Evolutionary conservation across 2,888 invertebrate species (phyloP).

Genomic region (Drosophila stalkeri): DNA sequence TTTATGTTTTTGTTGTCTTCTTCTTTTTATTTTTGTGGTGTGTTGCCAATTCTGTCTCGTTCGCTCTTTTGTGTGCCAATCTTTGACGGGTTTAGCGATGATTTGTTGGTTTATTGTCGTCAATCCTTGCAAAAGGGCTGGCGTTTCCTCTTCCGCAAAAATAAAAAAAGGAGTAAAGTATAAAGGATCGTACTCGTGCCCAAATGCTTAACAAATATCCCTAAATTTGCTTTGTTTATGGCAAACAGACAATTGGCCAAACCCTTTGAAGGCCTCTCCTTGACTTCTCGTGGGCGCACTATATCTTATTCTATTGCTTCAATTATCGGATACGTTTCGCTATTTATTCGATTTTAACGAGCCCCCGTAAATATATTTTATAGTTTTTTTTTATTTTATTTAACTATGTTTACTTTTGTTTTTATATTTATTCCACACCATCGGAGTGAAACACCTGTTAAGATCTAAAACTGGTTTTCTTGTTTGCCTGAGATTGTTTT

Average conservation of each 20-base stretch:
- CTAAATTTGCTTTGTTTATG: slow-evolving; percentile 43
- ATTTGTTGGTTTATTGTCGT: slow-evolving; percentile 76
- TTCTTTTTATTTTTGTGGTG: slow-evolving; percentile 57
- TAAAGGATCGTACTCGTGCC: slow-evolving; percentile 49
- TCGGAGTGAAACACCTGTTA: slow-evolving; percentile 65
- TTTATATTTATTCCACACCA: slow-evolving; percentile 54
- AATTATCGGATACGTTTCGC: slow-evolving; percentile 26
- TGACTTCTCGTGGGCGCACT: slow-evolving; percentile 67
- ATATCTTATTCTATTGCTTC: slow-evolving; percentile 16
- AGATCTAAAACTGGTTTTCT: slow-evolving; percentile 67
- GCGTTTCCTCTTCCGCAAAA: slow-evolving; percentile 31
- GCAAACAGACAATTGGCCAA: slow-evolving; percentile 44
- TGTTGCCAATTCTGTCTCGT: slow-evolving; percentile 70
- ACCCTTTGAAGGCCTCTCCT: slow-evolving; percentile 42
- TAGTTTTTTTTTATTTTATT: slow-evolving; percentile 38
- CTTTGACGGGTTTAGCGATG: slow-evolving; percentile 64
- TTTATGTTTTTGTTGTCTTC: slow-evolving; percentile 4
- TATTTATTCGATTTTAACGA: slow-evolving; percentile 56
- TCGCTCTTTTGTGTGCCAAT: slow-evolving; percentile 43
- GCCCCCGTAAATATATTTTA: slow-evolving; percentile 53
- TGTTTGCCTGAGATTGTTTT: slow-evolving; percentile 22
- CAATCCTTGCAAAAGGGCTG: slow-evolving; percentile 42
- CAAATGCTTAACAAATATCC: slow-evolving; percentile 51
- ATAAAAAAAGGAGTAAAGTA: slow-evolving; percentile 2
- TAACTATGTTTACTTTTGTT: slow-evolving; percentile 12